Evolutionary conservation across 1,140 invertebrate species (phyloP), one percentile per base, ranked within the genome.

Genomic region (Vanessa tameamea): DNA sequence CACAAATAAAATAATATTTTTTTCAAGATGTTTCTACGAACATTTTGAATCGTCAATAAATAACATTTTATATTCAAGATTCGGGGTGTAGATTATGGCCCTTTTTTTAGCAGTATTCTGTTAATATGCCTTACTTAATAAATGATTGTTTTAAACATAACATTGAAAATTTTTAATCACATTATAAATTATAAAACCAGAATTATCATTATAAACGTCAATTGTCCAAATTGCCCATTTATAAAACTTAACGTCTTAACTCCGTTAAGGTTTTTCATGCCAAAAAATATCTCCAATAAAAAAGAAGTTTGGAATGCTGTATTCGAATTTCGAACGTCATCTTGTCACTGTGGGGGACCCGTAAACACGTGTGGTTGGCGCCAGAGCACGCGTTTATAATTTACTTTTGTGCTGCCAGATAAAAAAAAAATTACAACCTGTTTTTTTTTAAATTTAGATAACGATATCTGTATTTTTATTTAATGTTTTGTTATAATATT

Each of bases 321-420:
- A 65, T 65, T 43, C 53, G 66, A 69, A 57, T 59, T 57, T 67
- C 48, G 65, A 55, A 67, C 20, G 20, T 67, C 65, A 67, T 67
- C 31, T 67, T n/a, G 37, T 69, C 66, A 59, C 66, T 37, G 66
- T 69, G 66, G 66, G 66, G 47, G 66, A 69, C 26, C 48, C 16
- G 64, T 23, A 53, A 69, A 69, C 66, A 69, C 66, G 53, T 68
- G 66, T 65, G 64, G 20, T 16, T 61, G 51, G 37, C 11, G 53
- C 66, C 57, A 37, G 13, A 37, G 66, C 51, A 57, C 51, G 53
- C 66, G 66, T 16, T 57, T 11, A 43, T 47, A 26, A 37, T 51
- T 51, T 14, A 14, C 48, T 5, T 43, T 43, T 43, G 57, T 61
- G 26, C 8, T 37, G 31, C 57, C 26, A 37, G 57, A 37, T 61